Evolutionary conservation across 37 sponge, comb jelly and placozoan species (phyloP), one percentile per base, ranked within the genome.

Genomic region (Mnemiopsis leidyi): DNA sequence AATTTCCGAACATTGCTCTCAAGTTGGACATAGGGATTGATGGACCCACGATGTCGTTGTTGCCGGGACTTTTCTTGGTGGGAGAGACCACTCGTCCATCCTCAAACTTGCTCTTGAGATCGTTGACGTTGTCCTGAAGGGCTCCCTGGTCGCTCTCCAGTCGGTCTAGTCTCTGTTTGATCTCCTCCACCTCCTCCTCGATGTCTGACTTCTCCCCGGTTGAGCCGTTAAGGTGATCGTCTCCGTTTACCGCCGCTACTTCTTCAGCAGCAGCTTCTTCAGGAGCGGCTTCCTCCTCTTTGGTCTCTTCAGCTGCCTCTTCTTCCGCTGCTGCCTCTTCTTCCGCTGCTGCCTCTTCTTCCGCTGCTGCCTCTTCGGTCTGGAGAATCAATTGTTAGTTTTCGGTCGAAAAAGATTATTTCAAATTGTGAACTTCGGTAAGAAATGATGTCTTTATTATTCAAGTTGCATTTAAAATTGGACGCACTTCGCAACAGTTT

Each of bases 1-100:
- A 85, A 61, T 85, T 85, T 23, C 90, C 90, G 35, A 85, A 85
- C 90, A 85, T 85, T 1, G 90, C 90, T 29, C 90, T 38, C 40
- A 85, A 61, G 48, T 85, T 85, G 29, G 33, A 36, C 90, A 85
- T 85, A 0, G 90, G 90, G 26, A 85, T 33, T 26, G 90, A 85
- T 25, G 90, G 90, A 13, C 90, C 90, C 36, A 85, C 90, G 24
- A 85, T 37, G 25, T 85, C 90, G 61, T 61, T 85, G 90, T 18
- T 28, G 90, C 23, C 21, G 48, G 61, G 61, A 29, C 75, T 28
- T 39, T 85, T 85, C 48, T 39, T 85, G 28, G 90, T 40, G 24
- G 40, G 90, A 0, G 79, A 77, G 61, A 61, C 39, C 90, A 85
- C 90, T 23, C 35, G 23, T 9, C 90, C 90, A 1, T 85, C 90